Evolutionary conservation across 1,140 invertebrate species (phyloP), one percentile per base, ranked within the genome.

Genomic region (Venustaconcha ellipsiformis): DNA sequence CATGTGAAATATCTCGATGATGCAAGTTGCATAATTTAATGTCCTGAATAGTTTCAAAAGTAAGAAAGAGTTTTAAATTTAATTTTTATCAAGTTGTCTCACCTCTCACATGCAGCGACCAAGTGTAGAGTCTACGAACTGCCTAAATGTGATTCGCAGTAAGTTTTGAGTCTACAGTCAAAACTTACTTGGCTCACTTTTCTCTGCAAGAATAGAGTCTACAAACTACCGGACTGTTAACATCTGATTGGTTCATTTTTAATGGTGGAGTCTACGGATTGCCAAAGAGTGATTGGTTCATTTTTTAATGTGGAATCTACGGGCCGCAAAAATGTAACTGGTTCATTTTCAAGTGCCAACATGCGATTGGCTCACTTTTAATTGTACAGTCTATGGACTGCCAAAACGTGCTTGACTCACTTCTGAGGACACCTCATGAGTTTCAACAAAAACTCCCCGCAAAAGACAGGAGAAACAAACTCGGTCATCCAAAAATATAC

Each of bases 371-470:
- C 48, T 57, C 63, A 63, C 37, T 30, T 65, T 57, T 65, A 17
- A 56, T 57, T 55, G 57, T 64, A 57, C 57, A 64, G 26, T 62
- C 70, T 62, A 65, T 26, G 14, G 57, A 17, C 55, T 6, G 37
- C 11, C 4, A n/a, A 57, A 30, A 30, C 2, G 26, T 57, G 6
- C 14, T 60, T 12, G 17, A 23, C 20, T 57, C 17, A 17, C 17
- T 14, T 20, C 57, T 30, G 6, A 57, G 64, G 48, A 72, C 71
- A 66, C 57, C 62, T 64, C 37, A 37, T 37, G 37, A 48, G 71
- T 72, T 60, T 20, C 23, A 72, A 72, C 66, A 65, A 66, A 65
- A 26, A 58, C 20, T 56, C 60, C n/a, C 57, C 64, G 23, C 26
- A 59, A 67, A 20, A 14, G n/a, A 56, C 18, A 30, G 64, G 23